phyloP scores from a whole-genome alignment of 2,113 vertebrate genomes.

The Macroglossus sobrinus region DNA sequence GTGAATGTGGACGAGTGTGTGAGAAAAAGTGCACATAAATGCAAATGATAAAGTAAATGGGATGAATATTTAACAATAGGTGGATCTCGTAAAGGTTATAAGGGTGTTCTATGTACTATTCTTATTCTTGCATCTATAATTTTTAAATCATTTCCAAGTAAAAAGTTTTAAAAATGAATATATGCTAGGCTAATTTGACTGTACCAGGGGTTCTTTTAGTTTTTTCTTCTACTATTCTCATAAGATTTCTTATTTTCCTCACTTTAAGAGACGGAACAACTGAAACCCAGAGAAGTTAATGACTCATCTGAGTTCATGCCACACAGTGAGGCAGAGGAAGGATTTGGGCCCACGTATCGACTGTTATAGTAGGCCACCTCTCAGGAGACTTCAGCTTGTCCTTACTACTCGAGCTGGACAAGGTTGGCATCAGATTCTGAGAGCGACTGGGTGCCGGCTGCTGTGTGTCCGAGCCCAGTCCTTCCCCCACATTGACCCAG shows the following conservation, averaged over 20 bases:
- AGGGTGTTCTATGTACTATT: not conserved
- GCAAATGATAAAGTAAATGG: not conserved
- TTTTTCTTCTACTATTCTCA: not conserved
- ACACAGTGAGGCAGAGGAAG: not conserved
- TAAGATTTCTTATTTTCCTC: constrained; percentile 14
- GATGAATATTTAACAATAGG: not conserved
- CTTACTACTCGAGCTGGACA: not conserved
- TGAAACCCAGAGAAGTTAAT: not conserved
- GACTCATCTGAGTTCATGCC: not conserved
- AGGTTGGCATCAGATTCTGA: not conserved
- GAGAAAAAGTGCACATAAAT: not conserved
- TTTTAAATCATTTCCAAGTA: constrained; percentile 43
- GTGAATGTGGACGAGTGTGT: not conserved
- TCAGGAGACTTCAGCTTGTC: not conserved
- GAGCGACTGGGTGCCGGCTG: not conserved
- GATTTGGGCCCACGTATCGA: not conserved
- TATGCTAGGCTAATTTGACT: not conserved
- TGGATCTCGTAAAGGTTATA: not conserved
- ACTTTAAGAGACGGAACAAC: constrained; percentile 31
- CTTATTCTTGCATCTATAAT: not conserved
- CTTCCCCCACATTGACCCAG: not conserved
- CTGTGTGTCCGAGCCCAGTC: not conserved
- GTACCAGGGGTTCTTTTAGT: not conserved
- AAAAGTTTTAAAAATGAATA: not conserved
- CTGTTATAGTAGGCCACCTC: not conserved